Base-by-base conservation (phyloP, 23 tunicate genomes). In the Halocynthia aurantium region DNA sequence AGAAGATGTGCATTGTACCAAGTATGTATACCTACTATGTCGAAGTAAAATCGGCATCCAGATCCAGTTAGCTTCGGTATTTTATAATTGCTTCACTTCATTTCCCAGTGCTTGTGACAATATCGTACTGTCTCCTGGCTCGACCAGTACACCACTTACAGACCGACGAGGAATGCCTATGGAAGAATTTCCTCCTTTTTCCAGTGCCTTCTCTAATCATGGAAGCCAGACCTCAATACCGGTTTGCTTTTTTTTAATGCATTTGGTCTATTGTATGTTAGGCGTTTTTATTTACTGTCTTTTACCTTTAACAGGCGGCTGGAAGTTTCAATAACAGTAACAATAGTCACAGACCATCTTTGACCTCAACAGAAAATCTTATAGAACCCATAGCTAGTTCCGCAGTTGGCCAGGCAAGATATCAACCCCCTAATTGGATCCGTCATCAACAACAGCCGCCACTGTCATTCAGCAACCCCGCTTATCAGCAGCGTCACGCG, bases 381-480 rank as follows among this genome's bases (percentile, higher is more conserved):
- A 51, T 72, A 50, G 62, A 74, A 18, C 31, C 31, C 31, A 40
- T 20, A 15, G 6, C 62, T 8, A 8, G 31, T 8, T 17, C 20
- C n/a, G 6, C 64, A 22, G 57, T 54, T 50, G 18, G 64, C 12
- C 75, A 70, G 51, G 0, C 75, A 51, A 15, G 21, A 10, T 53
- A 74, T n/a, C 56, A 20, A 49, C 7, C 78, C 6, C 50, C 18
- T 22, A 62, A 64, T 8, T 20, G 62, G 50, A 18, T 8, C 5
- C 22, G 64, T 51, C 78, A 76, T 7, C 78, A 51, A 7, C 50
- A 40, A 53, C 54, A 56, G 61, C 76, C 78, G 58, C 96, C 85
- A 55, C 80, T 89, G 69, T 84, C 86, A 88, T 89, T 84, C 77
- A 53, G 70, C n/a, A 89, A 89, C 72, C 96, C 96, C 54, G 96